Evolutionary conservation across 2,113 vertebrate genomes (phyloP).

Genomic region (Raja brachyura): DNA sequence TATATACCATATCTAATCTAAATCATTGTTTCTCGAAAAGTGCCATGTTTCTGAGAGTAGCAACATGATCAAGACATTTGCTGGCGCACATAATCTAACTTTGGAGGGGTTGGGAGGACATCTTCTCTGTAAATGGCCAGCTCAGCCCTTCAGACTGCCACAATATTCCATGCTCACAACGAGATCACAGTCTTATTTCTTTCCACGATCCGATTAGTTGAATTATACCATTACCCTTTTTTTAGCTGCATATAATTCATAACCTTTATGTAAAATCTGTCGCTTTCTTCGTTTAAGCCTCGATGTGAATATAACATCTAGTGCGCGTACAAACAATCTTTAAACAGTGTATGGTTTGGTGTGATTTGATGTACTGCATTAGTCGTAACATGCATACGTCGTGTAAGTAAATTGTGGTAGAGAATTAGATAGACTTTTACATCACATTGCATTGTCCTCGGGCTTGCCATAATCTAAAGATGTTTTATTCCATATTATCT

Average conservation of each 20-base stretch:
- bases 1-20: neutral
- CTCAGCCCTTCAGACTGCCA: neutral
- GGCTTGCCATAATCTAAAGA: neutral
- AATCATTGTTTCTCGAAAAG: neutral
- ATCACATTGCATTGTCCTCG: no score
- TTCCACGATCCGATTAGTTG: neutral
- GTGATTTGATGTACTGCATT: neutral
- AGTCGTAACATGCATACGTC: neutral
- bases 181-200: neutral
- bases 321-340: neutral
- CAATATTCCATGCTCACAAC: no score
- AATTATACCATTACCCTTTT: neutral
- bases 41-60: neutral
- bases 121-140: neutral
- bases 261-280: neutral
- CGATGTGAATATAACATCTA: neutral
- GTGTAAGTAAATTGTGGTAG: neutral
- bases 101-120: neutral
- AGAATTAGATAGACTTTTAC: neutral
- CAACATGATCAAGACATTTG: neutral
- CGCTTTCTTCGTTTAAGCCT: neutral
- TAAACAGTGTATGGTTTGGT: neutral
- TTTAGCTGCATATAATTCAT: no score
- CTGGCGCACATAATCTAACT: no score
- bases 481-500: neutral